Evolutionary conservation across 2,888 invertebrate species (phyloP).

Genomic region (Apomyelois bistriatella): DNA sequence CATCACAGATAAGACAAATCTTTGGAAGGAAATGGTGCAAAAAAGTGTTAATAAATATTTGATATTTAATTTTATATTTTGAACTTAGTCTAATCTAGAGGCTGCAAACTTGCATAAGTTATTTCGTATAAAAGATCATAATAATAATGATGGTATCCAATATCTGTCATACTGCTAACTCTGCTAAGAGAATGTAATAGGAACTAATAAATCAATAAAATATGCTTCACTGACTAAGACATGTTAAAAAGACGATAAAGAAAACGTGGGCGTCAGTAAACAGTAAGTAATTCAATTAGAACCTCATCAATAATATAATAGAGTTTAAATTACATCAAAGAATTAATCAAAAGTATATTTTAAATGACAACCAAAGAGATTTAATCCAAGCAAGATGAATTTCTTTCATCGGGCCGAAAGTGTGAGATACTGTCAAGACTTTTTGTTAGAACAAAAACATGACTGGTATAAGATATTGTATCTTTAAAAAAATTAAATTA

Average conservation of each 20-base stretch:
- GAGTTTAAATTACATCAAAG: not conserved
- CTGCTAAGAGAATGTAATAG: not conserved
- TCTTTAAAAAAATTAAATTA: too few species aligned
- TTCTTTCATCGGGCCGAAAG: conserved; percentile 49
- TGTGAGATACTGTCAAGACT: conserved; percentile 42
- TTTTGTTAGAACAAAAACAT: not conserved
- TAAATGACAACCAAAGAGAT: conserved; percentile 35
- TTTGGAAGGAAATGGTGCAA: too few species aligned
- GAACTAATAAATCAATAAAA: conserved; percentile 12
- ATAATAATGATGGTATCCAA: too few species aligned
- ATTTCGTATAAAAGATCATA: too few species aligned
- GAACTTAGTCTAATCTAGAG: too few species aligned
- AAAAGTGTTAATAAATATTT: too few species aligned
- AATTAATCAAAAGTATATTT: conserved; percentile 11
- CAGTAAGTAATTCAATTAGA: not conserved
- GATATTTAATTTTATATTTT: too few species aligned
- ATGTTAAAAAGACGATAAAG: not conserved
- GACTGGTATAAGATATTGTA: not conserved
- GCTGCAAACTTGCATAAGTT: too few species aligned
- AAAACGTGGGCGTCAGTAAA: not conserved
- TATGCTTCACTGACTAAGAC: conserved; percentile 1
- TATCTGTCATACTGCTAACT: too few species aligned
- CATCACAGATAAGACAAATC: too few species aligned
- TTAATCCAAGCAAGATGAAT: conserved; percentile 32
- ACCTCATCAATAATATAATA: not conserved